Percentiles rank a stretch among this genome's conserved stretches.
phyloP scores from a whole-genome alignment of 2,113 vertebrate genomes.

The Sprattus sprattus region DNA sequence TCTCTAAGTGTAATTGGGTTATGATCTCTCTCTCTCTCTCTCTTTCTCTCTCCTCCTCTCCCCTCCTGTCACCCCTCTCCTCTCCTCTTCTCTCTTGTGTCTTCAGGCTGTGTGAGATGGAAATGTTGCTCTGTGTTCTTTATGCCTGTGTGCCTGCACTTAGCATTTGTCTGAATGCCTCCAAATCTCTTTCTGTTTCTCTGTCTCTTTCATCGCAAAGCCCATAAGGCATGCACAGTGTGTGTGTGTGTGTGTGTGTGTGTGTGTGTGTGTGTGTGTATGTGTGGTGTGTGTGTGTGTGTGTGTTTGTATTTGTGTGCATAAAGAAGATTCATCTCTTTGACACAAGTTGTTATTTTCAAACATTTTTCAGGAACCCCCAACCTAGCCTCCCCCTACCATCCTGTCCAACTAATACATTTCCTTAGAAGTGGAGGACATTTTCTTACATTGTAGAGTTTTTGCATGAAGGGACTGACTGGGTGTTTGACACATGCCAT shows the following conservation, averaged over 20 bases:
- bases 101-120: not conserved
- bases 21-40: not conserved
- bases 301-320: conserved; percentile 46
- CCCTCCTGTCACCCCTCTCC: not conserved
- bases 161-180: conserved; percentile 1
- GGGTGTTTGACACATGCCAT: not conserved
- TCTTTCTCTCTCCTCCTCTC: not conserved
- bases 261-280: not conserved
- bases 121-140: not conserved
- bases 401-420: not conserved
- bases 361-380: conserved; percentile 65
- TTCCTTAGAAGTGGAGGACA: not conserved
- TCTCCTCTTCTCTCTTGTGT: not conserved
- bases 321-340: conserved; percentile 63
- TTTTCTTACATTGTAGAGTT: not conserved
- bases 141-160: not conserved
- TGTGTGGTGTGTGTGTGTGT: not conserved
- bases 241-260: conserved; percentile 5
- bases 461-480: not conserved
- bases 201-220: conserved; percentile 52
- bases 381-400: not conserved
- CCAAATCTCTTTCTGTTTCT: conserved; percentile 47
- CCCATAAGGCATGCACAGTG: conserved; percentile 63
- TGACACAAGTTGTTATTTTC: conserved; percentile 71
- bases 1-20: not conserved